Evolutionary conservation across 2,797 vertebrate species (phyloP).

Genomic region (Babyrousa celebensis): DNA sequence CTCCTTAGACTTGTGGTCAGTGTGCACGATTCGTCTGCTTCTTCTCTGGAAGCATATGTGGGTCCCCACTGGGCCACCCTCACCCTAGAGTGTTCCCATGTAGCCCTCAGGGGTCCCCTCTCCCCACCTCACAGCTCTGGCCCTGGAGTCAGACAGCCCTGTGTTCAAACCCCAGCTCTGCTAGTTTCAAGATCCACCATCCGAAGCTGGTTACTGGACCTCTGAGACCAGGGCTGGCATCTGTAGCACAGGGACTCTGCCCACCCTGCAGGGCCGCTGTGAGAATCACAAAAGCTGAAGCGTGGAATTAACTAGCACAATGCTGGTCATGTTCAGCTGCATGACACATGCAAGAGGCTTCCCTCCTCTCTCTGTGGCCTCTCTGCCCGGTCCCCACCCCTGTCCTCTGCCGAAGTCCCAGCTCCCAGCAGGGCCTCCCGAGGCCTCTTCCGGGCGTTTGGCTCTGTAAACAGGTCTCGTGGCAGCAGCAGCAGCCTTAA

Average conservation of each 20-base stretch:
- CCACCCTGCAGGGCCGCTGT: not conserved
- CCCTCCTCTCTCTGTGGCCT: not conserved
- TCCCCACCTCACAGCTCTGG: fast-evolving
- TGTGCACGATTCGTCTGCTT: not conserved
- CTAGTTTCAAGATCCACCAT: not conserved
- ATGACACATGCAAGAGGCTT: not conserved
- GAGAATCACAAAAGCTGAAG: not conserved
- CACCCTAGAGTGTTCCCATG: not conserved
- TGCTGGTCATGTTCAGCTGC: not conserved
- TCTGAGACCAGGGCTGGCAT: not conserved
- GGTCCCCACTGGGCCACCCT: not conserved
- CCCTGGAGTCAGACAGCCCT: not conserved
- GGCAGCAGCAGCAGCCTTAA: slow-evolving; percentile 75
- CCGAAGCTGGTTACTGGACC: not conserved
- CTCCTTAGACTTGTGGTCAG: no score
- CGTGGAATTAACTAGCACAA: fast-evolving
- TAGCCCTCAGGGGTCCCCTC: not conserved
- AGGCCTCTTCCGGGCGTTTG: slow-evolving; percentile 45
- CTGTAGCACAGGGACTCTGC: fast-evolving
- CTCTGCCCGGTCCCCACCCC: not conserved
- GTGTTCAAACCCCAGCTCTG: not conserved
- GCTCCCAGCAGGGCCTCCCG: not conserved
- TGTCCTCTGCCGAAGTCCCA: not conserved
- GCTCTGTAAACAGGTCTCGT: slow-evolving; percentile 74
- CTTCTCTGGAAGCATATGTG: not conserved